phyloP scores from a whole-genome alignment of 2,113 vertebrate genomes.

The Chrysemys picta region DNA sequence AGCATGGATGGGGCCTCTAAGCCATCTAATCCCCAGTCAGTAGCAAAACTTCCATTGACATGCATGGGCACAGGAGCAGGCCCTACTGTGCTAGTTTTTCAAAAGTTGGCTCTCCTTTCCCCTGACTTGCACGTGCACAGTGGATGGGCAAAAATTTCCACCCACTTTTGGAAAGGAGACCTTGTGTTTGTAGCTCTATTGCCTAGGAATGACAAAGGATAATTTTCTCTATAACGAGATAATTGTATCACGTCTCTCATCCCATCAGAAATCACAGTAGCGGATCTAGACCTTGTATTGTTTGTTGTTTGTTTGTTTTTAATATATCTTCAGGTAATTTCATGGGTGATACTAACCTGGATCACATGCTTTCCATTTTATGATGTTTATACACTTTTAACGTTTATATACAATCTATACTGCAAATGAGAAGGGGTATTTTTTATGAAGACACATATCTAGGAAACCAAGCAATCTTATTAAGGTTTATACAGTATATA shows the following conservation, averaged over 20 bases:
- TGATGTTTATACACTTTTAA: slow-evolving; percentile 2
- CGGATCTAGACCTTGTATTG: background rate
- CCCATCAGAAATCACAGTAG: background rate
- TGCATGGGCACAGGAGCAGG: background rate
- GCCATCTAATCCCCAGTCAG: background rate
- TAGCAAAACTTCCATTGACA: background rate
- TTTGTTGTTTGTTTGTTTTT: background rate
- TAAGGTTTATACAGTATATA: background rate
- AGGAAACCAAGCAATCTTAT: slow-evolving; percentile 7
- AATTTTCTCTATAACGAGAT: background rate
- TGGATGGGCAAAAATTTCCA: background rate
- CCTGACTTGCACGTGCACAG: background rate
- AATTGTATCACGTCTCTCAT: background rate
- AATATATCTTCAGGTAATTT: background rate
- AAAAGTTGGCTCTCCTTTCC: background rate
- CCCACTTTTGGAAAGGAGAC: background rate
- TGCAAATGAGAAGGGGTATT: background rate
- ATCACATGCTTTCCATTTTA: background rate
- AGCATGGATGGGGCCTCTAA: background rate
- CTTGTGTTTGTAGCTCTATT: background rate
- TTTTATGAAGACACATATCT: background rate
- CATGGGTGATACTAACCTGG: background rate
- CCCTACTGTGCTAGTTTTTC: background rate
- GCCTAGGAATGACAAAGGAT: background rate
- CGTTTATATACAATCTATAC: background rate